Percentiles rank a stretch among this genome's conserved stretches.
These are phyloP conservation scores for Acleris emargana DNA, from an alignment of 2,888 invertebrate species.

Conservation along the genomic window DNA sequence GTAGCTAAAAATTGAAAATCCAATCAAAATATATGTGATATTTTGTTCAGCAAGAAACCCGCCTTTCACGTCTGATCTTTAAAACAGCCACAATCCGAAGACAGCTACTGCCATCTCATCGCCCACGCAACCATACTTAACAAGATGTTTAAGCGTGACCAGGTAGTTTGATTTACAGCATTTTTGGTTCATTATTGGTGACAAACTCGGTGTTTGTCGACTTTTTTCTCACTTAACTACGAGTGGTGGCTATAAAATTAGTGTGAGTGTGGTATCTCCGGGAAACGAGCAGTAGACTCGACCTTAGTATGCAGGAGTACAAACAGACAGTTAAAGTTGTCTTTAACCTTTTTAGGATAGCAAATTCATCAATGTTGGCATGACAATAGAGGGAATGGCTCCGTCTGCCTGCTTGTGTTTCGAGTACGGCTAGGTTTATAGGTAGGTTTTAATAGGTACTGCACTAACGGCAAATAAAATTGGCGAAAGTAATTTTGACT, in stretches of 20 bases:
- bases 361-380: too few relatives aligned
- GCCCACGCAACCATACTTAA: conserved; percentile 19
- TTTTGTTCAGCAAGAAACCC: too few relatives aligned
- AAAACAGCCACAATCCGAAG: neutral
- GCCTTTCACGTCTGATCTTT: too few relatives aligned
- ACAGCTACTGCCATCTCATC: neutral
- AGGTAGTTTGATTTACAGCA: conserved; percentile 38
- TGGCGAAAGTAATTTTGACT: too few relatives aligned
- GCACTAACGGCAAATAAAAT: too few relatives aligned
- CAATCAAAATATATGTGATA: too few relatives aligned
- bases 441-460: too few relatives aligned
- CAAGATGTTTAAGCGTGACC: conserved; percentile 28
- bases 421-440: too few relatives aligned
- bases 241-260: conserved; percentile 73
- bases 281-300: conserved; percentile 54
- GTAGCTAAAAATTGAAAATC: too few relatives aligned
- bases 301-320: conserved; percentile 57
- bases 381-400: too few relatives aligned
- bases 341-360: neutral
- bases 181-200: conserved; percentile 37
- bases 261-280: conserved; percentile 66
- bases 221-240: conserved; percentile 44
- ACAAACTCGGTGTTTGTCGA: conserved; percentile 32
- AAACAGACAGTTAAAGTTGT: conserved; percentile 1
- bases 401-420: too few relatives aligned